phyloP scores from a whole-genome alignment of 1,140 invertebrate species.

The Ephestia elutella region DNA sequence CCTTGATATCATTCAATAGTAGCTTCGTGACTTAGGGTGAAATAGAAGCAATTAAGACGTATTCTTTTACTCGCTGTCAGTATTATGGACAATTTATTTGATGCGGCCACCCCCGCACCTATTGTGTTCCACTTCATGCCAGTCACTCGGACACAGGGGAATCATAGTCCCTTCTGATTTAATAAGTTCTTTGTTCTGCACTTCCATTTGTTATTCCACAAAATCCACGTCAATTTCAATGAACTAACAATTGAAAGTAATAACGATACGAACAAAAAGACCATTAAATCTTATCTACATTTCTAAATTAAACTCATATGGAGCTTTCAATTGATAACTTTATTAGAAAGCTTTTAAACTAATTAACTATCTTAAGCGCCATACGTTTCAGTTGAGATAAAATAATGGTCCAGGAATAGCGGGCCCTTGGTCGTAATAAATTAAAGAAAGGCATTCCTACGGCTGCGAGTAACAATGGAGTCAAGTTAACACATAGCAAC shows the following conservation, averaged over 20 bases:
- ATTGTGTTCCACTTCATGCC: slow-evolving; percentile 58
- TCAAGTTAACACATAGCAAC: slow-evolving; percentile 38
- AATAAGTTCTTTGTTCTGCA: slow-evolving; percentile 40
- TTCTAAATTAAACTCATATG: slow-evolving; percentile 36
- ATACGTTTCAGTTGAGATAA: slow-evolving; percentile 32
- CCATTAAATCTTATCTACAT: slow-evolving; percentile 33
- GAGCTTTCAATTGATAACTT: slow-evolving; percentile 28
- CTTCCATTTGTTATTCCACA: slow-evolving; percentile 13
- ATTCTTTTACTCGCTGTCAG: slow-evolving; percentile 41
- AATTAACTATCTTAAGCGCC: slow-evolving; percentile 44
- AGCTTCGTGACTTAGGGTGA: slow-evolving; percentile 21
- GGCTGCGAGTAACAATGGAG: slow-evolving; percentile 38
- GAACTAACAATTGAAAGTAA: slow-evolving; percentile 5
- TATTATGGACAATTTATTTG: slow-evolving; percentile 43
- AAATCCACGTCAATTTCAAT: slow-evolving; percentile 7
- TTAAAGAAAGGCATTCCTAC: slow-evolving; percentile 30
- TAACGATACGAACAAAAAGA: not conserved
- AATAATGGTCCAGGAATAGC: slow-evolving; percentile 47
- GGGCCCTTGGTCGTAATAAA: slow-evolving; percentile 19
- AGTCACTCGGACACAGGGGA: slow-evolving; percentile 47
- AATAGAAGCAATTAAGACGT: slow-evolving; percentile 54
- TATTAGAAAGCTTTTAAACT: slow-evolving; percentile 42
- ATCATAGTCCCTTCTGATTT: slow-evolving; percentile 43
- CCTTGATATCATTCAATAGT: not conserved
- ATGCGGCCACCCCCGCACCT: slow-evolving; percentile 45